phyloP scores from a whole-genome alignment of 2,113 vertebrate genomes.

The Oncorhynchus keta region DNA sequence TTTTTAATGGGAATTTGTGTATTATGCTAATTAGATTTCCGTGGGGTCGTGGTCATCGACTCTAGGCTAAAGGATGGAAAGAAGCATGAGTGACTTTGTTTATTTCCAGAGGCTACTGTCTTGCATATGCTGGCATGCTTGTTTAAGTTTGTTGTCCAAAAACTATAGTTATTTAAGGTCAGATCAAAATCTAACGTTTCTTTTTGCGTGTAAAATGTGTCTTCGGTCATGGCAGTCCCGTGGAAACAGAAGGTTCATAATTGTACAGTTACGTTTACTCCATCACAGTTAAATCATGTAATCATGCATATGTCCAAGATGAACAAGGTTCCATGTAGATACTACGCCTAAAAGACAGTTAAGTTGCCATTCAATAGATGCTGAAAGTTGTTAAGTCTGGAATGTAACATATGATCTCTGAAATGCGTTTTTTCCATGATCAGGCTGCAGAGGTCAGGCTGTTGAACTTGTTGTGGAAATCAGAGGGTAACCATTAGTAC shows the following conservation, averaged over 20 bases:
- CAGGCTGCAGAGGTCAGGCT: slow-evolving; percentile 43
- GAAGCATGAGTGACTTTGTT: slow-evolving; percentile 41
- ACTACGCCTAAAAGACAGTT: neutral
- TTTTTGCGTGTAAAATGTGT: neutral
- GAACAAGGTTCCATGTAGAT: neutral
- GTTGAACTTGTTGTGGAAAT: slow-evolving; percentile 50
- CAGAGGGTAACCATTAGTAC: slow-evolving; percentile 30
- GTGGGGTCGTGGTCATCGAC: too few relatives aligned
- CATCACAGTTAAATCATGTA: neutral
- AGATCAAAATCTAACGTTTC: neutral
- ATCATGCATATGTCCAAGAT: neutral
- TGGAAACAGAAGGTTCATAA: neutral
- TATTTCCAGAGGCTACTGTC: slow-evolving; percentile 27
- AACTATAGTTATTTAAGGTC: neutral
- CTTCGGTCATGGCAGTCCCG: neutral
- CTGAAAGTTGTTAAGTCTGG: neutral
- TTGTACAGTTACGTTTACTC: neutral
- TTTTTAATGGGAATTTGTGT: too few relatives aligned
- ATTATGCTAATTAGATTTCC: too few relatives aligned
- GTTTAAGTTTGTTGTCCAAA: slow-evolving; percentile 14
- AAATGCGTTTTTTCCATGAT: slow-evolving; percentile 32
- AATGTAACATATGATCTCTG: slow-evolving; percentile 14
- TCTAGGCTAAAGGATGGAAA: slow-evolving; percentile 23
- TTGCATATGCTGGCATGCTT: slow-evolving; percentile 15
- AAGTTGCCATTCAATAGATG: neutral